phyloP scores from a whole-genome alignment of 2,888 invertebrate species.

The Cartodere bifasciata region DNA sequence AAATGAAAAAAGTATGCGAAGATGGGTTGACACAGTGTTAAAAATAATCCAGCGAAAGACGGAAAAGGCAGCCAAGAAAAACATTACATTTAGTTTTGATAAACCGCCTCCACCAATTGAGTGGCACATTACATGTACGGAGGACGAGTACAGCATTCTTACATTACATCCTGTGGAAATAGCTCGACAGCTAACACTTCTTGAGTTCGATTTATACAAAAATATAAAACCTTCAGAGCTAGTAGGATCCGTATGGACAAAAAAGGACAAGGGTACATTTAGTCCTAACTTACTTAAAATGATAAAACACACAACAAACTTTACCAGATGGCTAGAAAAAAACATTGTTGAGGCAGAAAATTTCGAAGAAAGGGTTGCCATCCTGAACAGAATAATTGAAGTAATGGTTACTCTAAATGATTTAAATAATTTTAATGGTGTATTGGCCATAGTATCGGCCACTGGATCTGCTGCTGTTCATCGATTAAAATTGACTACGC shows the following conservation, averaged over 20 bases:
- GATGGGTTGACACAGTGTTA: slow-evolving; percentile 93
- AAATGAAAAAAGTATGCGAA: slow-evolving; percentile 85
- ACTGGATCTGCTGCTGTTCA: slow-evolving; percentile 86
- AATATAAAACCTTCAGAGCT: slow-evolving; percentile 92
- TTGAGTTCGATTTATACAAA: slow-evolving; percentile 90
- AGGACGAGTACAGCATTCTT: slow-evolving; percentile 58
- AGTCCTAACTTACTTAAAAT: slow-evolving; percentile 92
- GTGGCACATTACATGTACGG: slow-evolving; percentile 59
- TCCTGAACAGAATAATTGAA: slow-evolving; percentile 82
- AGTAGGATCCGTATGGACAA: slow-evolving; percentile 96
- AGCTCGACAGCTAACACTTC: slow-evolving; percentile 85
- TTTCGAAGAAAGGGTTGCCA: slow-evolving; percentile 85
- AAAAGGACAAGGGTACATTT: slow-evolving; percentile 83
- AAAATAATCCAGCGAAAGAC: slow-evolving; percentile 72
- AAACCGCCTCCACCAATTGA: slow-evolving; percentile 69
- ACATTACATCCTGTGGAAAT: slow-evolving; percentile 92
- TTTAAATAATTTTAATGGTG: slow-evolving; percentile 97
- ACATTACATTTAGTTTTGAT: slow-evolving; percentile 65
- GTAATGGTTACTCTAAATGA: slow-evolving; percentile 90
- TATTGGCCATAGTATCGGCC: slow-evolving; percentile 85
- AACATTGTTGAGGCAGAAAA: slow-evolving; percentile 93
- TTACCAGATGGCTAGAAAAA: slow-evolving; percentile 93
- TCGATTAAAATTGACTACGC: slow-evolving; percentile 71
- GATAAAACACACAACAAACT: slow-evolving; percentile 92
- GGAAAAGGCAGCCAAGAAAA: slow-evolving; percentile 49